Percentiles rank a stretch among this genome's conserved stretches.
Conservation (phyloP, 2,888 invertebrate species). For the Antheraea yamamai region DNA sequence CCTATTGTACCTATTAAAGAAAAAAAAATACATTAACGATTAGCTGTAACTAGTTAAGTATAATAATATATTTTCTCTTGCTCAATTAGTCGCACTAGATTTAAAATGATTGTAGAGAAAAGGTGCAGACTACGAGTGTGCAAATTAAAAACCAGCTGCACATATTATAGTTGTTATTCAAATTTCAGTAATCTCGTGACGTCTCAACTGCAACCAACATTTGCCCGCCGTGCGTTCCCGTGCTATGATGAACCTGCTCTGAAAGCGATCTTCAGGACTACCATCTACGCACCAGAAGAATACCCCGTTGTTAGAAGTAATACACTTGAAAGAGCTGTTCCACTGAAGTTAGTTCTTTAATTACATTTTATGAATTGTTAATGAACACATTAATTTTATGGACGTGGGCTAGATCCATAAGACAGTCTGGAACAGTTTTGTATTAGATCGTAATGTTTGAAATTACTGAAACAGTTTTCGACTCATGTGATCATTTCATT, state of each 20-base stretch:
- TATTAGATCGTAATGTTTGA: neutral
- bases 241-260: conserved; percentile 88
- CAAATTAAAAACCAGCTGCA: neutral
- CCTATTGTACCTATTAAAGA: no score
- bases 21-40: no score
- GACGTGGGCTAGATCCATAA: neutral
- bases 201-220: conserved; percentile 86
- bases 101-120: no score
- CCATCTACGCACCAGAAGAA: conserved; percentile 77
- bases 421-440: neutral
- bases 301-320: conserved; percentile 65
- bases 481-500: neutral
- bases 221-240: conserved; percentile 87
- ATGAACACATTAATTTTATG: neutral
- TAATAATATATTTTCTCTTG: no score
- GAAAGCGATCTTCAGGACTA: conserved; percentile 86
- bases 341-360: conserved; percentile 51
- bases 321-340: conserved; percentile 55
- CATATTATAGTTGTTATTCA: neutral
- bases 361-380: neutral
- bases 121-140: no score
- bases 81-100: no score
- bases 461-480: neutral
- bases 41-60: no score
- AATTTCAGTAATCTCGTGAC: conserved; percentile 81